Evolutionary conservation across 2,888 invertebrate species (phyloP).

Genomic region (Meiosimyza decipiens): DNA sequence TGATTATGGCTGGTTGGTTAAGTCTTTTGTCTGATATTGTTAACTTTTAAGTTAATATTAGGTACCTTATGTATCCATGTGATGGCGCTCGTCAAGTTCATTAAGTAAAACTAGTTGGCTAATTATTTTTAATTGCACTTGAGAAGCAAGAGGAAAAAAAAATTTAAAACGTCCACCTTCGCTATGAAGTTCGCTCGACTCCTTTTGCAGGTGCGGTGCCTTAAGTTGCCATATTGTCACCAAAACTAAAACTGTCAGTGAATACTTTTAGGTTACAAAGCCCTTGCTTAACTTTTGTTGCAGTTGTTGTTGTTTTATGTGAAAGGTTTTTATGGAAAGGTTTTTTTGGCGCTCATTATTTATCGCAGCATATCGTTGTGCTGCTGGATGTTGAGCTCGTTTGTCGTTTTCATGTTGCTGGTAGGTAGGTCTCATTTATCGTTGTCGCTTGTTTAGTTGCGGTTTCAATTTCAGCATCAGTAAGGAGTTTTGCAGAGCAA

Average conservation of each 20-base stretch:
- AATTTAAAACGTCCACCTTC: not conserved
- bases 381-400: conserved; percentile 28
- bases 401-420: conserved; percentile 39
- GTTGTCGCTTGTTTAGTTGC: conserved; percentile 12
- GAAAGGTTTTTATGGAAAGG: not conserved
- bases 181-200: not conserved
- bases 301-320: conserved; percentile 8
- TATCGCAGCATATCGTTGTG: conserved; percentile 35
- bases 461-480: too few relatives aligned
- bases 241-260: conserved; percentile 1
- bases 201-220: conserved; percentile 23
- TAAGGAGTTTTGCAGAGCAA: too few relatives aligned
- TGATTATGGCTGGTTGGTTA: not conserved
- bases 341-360: conserved; percentile 42
- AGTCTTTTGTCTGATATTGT: not conserved
- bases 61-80: not conserved
- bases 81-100: conserved; percentile 47
- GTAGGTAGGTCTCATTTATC: conserved; percentile 52
- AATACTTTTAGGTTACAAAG: conserved; percentile 28
- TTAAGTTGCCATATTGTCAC: not conserved
- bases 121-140: conserved; percentile 38
- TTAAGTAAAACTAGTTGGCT: conserved; percentile 41
- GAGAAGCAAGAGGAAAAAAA: not conserved
- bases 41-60: too few relatives aligned
- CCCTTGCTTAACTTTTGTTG: conserved; percentile 18